Evolutionary conservation across 2,888 invertebrate species (phyloP), one percentile per base, ranked within the genome.

Genomic region (Lydus trimaculatus): DNA sequence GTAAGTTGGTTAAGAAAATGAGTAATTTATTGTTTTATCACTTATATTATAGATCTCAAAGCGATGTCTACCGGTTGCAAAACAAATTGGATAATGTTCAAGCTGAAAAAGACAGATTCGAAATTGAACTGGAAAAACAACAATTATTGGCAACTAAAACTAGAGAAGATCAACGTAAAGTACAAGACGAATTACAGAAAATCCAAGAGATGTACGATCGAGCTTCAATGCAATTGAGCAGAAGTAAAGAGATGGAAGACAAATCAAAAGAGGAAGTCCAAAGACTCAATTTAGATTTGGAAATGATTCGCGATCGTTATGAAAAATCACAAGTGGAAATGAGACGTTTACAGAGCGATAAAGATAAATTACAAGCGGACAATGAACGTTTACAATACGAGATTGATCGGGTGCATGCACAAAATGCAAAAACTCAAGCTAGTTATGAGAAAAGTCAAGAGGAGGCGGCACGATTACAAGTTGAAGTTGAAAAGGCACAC

Each of bases 161-260:
- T 33, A 90, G 95, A 73, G 96, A 96, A 69, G 96, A 96, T 77
- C 90, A 93, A 74, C 90, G 95, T 52, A 96, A 96, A 84, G 86
- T 94, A 20, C 95, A 95, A 84, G 96, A 97, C 76, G 96, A 97
- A 83, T 87, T 94, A 75, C 90, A 93, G 63, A 90, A 94, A 70
- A 85, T 95, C 64, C 95, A 96, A 84, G 96, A 97, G 86, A 91
- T 95, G 87, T 96, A 95, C 82, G 96, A 96, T 79, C 89, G 96
- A 73, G 92, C 95, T 17, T 92, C 94, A 13, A 87, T 96, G 76
- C 96, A 97, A 83, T 87, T 96, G 31, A 91, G 91, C 67, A 90
- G 96, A 76, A 92, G 94, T 64, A 96, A 96, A 84, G 97, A 97
- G 84, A 90, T 92, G 78, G 97, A 97, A 86, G 96, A 97, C 76